A percentile compares a stretch with the other conserved stretches of the same genome.
These are phyloP conservation scores for Pegea sp. DNA, from an alignment of 23 tunicate species.

Conservation along the genomic window DNA sequence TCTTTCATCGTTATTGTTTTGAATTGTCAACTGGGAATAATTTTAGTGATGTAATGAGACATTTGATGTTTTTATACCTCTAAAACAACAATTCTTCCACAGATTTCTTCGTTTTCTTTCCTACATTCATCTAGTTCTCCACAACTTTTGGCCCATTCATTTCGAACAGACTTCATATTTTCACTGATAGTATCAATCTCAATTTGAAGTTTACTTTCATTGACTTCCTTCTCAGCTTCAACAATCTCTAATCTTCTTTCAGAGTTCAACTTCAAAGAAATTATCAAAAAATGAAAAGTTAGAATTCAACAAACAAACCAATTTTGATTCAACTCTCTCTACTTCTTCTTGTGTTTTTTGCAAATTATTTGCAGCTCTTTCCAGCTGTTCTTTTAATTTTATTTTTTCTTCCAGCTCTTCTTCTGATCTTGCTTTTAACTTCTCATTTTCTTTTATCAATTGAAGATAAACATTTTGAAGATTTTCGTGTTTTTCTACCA, in stretches of 20 bases:
- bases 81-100: conserved; percentile 38
- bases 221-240: conserved; percentile 39
- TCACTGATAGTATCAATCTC: conserved; percentile 45
- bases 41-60: neutral
- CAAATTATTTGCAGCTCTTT: neutral
- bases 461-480: neutral
- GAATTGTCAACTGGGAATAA: neutral
- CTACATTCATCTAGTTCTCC: conserved; percentile 17
- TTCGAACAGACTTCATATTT: conserved; percentile 47
- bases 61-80: conserved; percentile 1
- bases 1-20: conserved; percentile 72
- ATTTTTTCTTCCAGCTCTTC: neutral
- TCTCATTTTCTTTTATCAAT: neutral
- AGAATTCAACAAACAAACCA: neutral
- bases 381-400: neutral
- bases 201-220: conserved; percentile 49
- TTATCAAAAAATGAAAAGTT: neutral
- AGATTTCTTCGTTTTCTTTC: conserved; percentile 29
- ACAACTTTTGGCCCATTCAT: conserved; percentile 47
- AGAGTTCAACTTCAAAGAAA: neutral
- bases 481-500: neutral
- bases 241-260: conserved; percentile 18
- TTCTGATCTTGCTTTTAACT: neutral
- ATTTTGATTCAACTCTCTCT: too few relatives aligned
- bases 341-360: neutral